Conservation (phyloP, 2,113 vertebrate genomes). For the Laticauda laticaudata region DNA sequence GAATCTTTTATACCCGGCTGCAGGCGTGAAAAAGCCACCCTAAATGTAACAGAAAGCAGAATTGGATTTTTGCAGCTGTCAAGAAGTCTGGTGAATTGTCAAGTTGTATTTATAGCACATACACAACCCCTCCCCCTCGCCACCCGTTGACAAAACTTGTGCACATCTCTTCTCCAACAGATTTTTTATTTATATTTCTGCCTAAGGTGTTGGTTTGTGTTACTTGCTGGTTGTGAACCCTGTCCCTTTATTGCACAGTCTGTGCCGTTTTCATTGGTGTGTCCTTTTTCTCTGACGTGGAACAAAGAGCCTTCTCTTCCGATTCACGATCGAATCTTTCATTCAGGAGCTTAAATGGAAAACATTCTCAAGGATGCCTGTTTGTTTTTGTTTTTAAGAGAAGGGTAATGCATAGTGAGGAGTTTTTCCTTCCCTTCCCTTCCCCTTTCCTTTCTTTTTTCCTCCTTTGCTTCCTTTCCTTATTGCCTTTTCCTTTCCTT, state of each 20-base stretch:
- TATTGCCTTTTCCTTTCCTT: no score
- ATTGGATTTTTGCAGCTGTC: neutral
- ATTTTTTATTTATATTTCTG: neutral
- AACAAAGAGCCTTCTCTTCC: neutral
- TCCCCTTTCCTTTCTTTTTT: neutral
- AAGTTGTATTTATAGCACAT: no score
- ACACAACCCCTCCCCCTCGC: no score
- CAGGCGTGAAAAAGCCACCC: neutral
- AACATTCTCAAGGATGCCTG: neutral
- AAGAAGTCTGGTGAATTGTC: neutral
- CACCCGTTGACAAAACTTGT: no score
- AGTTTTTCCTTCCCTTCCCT: neutral
- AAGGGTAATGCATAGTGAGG: neutral
- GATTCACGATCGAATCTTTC: neutral
- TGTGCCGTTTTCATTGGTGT: neutral
- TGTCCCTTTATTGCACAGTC: no score
- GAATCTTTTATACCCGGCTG: neutral
- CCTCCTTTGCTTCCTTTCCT: no score
- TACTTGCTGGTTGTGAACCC: neutral
- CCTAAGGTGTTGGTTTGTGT: no score
- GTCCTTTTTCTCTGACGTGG: no score
- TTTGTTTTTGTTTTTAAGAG: neutral
- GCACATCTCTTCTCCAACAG: slow-evolving; percentile 2
- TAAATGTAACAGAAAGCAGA: neutral
- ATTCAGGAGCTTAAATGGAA: neutral